Evolutionary conservation across 2,888 invertebrate species (phyloP).

Genomic region (Yponomeuta cagnagella): DNA sequence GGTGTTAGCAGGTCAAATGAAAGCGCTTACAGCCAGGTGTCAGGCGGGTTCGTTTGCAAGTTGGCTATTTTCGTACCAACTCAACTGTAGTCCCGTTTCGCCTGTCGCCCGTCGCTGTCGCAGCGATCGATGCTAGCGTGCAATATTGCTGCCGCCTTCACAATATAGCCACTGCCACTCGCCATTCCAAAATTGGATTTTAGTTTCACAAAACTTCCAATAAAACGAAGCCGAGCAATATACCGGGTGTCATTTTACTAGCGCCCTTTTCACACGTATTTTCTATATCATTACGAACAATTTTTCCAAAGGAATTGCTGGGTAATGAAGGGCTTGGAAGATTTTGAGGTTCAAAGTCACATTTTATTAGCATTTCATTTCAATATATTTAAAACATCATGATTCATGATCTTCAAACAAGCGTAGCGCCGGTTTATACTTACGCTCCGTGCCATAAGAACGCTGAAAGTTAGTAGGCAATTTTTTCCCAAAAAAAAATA

Average conservation of each 20-base stretch:
- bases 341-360: no score
- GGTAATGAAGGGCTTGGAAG: no score
- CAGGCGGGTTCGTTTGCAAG: not conserved
- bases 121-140: constrained; percentile 59
- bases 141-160: constrained; percentile 35
- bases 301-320: no score
- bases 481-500: no score
- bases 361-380: no score
- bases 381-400: no score
- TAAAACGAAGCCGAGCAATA: not conserved
- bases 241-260: not conserved
- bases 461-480: no score
- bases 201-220: constrained; percentile 1
- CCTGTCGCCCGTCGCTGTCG: constrained; percentile 6
- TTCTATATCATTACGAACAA: no score
- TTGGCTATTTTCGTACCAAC: not conserved
- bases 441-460: no score
- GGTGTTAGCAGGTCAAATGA: not conserved
- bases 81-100: not conserved
- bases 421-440: no score
- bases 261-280: no score
- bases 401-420: no score
- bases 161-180: not conserved
- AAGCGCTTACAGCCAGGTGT: not conserved
- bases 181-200: not conserved